phyloP scores from a whole-genome alignment of 2,797 vertebrate genomes.

The Molossus alvarezi region DNA sequence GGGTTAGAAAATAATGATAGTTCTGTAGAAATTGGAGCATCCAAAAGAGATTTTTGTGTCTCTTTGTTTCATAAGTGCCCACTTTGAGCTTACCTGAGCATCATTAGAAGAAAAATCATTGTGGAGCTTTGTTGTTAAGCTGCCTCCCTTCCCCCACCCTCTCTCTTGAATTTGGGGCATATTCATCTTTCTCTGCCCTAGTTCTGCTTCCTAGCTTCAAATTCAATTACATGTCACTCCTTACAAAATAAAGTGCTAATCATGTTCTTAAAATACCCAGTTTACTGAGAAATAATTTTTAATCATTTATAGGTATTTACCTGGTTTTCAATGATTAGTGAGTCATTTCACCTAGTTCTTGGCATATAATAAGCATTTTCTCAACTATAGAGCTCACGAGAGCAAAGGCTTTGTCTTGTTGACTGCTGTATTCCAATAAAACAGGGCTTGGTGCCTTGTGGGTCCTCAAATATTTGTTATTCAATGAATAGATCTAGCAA shows the following conservation, averaged over 20 bases:
- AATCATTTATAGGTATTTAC: not conserved
- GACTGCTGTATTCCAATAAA: not conserved
- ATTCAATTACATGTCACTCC: conserved; percentile 51
- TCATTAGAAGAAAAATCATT: conserved; percentile 10
- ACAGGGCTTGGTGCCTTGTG: not conserved
- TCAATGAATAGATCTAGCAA: not conserved
- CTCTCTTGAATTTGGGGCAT: not conserved
- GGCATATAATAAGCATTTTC: not conserved
- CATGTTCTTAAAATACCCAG: not conserved
- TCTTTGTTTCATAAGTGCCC: conserved; percentile 60
- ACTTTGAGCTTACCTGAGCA: not conserved
- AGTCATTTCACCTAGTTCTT: not conserved
- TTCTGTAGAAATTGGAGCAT: conserved; percentile 64
- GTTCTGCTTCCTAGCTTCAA: conserved; percentile 27
- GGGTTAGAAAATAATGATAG: conserved; percentile 68
- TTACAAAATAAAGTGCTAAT: conserved; percentile 15
- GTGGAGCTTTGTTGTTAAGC: not conserved
- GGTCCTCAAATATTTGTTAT: not conserved
- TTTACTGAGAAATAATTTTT: conserved; percentile 55
- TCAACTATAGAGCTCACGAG: not conserved
- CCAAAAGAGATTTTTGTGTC: conserved; percentile 35
- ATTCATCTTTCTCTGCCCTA: conserved; percentile 19
- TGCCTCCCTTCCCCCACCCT: not conserved
- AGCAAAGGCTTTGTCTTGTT: not conserved
- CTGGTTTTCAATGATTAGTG: conserved; percentile 62